Percentiles rank a stretch among this genome's conserved stretches.
Conservation (phyloP, 92 coral and sea anemone species). For the Zoanthus solanderi region DNA sequence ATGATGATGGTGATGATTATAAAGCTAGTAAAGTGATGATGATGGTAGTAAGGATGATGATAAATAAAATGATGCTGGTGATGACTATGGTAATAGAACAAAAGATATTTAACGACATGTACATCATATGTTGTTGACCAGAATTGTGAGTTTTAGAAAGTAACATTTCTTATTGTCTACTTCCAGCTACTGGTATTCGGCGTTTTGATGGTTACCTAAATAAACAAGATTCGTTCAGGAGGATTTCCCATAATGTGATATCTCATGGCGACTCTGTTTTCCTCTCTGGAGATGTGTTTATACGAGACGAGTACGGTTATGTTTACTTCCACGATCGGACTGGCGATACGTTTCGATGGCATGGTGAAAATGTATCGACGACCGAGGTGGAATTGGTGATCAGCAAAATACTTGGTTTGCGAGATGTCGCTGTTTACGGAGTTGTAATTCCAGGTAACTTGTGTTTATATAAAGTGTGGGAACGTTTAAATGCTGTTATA, state of each 20-base stretch:
- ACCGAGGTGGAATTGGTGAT: slow-evolving; percentile 91
- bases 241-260: slow-evolving; percentile 72
- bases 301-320: slow-evolving; percentile 89
- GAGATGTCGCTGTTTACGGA: slow-evolving; percentile 93
- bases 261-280: slow-evolving; percentile 81
- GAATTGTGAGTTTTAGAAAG: not conserved
- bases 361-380: slow-evolving; percentile 98
- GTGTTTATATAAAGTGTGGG: not conserved
- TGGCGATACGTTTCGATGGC: slow-evolving; percentile 99
- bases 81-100: not conserved
- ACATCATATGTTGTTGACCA: not conserved
- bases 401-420: slow-evolving; percentile 74
- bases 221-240: slow-evolving; percentile 75
- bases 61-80: too few relatives aligned
- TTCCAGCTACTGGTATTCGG: slow-evolving; percentile 59
- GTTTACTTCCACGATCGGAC: slow-evolving; percentile 94
- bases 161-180: not conserved
- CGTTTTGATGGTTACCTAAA: slow-evolving; percentile 91
- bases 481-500: not conserved
- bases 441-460: slow-evolving; percentile 79
- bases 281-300: slow-evolving; percentile 85
- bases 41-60: too few relatives aligned
- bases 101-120: not conserved
- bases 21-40: too few relatives aligned
- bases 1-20: too few relatives aligned